Evolutionary conservation across 2,113 vertebrate genomes (phyloP).

Genomic region (Etheostoma spectabile): DNA sequence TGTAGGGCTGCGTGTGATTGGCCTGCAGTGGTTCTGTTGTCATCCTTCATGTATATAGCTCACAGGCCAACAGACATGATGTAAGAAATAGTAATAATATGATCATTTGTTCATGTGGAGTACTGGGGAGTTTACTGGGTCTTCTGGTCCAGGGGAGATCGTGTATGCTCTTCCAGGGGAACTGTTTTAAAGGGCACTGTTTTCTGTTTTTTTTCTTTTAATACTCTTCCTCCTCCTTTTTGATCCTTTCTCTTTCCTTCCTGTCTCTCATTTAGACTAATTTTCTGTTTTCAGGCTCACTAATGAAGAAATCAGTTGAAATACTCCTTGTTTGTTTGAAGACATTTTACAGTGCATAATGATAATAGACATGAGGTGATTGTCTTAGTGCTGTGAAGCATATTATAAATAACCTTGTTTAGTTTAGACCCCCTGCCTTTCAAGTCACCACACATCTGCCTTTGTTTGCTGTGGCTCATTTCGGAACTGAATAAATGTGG

Average conservation of each 20-base stretch:
- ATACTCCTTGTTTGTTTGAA: constrained; percentile 32
- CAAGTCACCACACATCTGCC: constrained; percentile 14
- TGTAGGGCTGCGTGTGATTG: constrained; percentile 69
- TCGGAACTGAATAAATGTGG: constrained; percentile 23
- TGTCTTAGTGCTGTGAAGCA: background rate
- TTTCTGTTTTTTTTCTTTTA: background rate
- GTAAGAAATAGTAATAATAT: constrained; percentile 81
- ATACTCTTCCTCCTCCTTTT: constrained; percentile 9
- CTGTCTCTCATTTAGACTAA: constrained; percentile 32
- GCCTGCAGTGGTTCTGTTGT: constrained; percentile 77
- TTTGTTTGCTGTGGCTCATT: constrained; percentile 27
- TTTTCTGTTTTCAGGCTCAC: constrained; percentile 35
- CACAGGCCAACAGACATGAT: constrained; percentile 81
- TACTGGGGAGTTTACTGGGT: constrained; percentile 70
- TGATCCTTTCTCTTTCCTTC: constrained; percentile 41
- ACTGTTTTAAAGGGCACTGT: constrained; percentile 34
- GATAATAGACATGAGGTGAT: constrained; percentile 2
- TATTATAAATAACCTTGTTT: constrained; percentile 15
- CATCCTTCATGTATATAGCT: constrained; percentile 77
- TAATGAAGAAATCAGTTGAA: constrained; percentile 66
- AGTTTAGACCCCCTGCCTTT: constrained; percentile 28
- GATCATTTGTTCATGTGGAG: constrained; percentile 61
- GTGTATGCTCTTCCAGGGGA: constrained; percentile 50
- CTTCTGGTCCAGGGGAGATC: constrained; percentile 53
- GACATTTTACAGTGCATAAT: constrained; percentile 1